A percentile compares a stretch with the other conserved stretches of the same genome.
Evolutionary conservation across 2,113 vertebrate species (phyloP).

Genomic region (Chloropsis cyanopogon): DNA sequence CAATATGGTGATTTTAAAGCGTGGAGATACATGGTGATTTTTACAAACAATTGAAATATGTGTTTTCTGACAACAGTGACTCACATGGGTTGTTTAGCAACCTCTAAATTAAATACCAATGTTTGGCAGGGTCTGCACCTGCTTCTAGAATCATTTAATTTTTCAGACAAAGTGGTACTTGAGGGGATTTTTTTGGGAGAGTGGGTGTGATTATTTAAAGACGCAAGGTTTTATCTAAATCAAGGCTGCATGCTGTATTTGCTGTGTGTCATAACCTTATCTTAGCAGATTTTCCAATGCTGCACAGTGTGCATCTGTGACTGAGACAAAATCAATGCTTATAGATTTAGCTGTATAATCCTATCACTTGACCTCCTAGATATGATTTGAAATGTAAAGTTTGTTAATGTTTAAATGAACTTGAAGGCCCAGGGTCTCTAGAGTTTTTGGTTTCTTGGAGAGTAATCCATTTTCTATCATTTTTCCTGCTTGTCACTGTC

Average conservation of each 20-base stretch:
- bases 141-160: neutral
- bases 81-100: neutral
- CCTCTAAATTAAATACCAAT: neutral
- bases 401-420: conserved; percentile 79
- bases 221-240: conserved; percentile 15
- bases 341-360: conserved; percentile 82
- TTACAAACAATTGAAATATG: neutral
- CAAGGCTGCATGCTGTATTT: conserved; percentile 7
- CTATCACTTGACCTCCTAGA: conserved; percentile 76
- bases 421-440: conserved; percentile 68
- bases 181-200: neutral
- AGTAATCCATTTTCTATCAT: conserved; percentile 64
- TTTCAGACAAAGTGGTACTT: conserved; percentile 15
- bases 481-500: conserved; percentile 22
- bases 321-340: conserved; percentile 81
- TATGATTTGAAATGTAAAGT: conserved; percentile 85
- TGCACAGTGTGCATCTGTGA: conserved; percentile 70
- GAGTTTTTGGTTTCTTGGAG: conserved; percentile 69
- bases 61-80: neutral
- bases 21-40: conserved; percentile 18
- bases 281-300: conserved; percentile 63
- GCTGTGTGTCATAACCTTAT: conserved; percentile 66
- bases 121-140: neutral
- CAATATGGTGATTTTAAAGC: conserved; percentile 38
- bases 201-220: neutral